phyloP scores from a whole-genome alignment of 2,113 vertebrate genomes.

The Ptychochromis oligacanthus region DNA sequence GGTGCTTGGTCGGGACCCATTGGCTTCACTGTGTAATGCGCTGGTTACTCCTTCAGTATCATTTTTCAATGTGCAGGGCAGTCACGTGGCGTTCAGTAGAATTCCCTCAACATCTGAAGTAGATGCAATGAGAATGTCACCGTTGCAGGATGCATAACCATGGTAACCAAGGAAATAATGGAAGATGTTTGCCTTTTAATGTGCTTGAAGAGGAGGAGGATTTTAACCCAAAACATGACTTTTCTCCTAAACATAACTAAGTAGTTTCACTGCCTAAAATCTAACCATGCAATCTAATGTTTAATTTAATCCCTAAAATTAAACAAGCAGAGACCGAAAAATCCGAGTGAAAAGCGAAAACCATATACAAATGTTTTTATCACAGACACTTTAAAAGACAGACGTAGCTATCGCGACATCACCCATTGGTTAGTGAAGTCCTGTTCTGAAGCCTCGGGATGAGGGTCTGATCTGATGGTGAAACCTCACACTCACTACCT shows the following conservation, averaged over 20 bases:
- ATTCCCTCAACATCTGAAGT: fast-evolving
- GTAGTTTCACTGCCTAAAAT: not conserved
- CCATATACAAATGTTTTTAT: not conserved
- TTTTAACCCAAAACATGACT: not conserved
- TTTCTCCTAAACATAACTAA: not conserved
- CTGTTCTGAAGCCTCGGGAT: not conserved
- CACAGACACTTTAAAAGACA: not conserved
- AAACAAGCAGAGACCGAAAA: not conserved
- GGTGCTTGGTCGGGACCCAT: not conserved
- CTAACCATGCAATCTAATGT: fast-evolving
- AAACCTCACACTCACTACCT: not conserved
- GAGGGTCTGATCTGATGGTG: not conserved
- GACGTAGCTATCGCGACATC: not conserved
- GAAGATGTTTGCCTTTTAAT: no score
- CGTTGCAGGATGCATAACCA: no score
- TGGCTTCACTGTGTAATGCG: not conserved
- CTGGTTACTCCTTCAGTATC: not conserved
- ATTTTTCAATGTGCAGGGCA: not conserved
- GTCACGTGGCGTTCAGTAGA: not conserved
- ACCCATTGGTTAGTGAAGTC: not conserved
- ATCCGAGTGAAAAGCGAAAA: not conserved
- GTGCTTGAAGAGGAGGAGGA: not conserved
- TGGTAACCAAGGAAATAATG: not conserved
- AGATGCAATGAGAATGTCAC: not conserved
- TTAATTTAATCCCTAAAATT: not conserved